A percentile compares a stretch with the other conserved stretches of the same genome.
phyloP scores from a whole-genome alignment of 2,113 vertebrate species.

The Ceyx cyanopectus region DNA sequence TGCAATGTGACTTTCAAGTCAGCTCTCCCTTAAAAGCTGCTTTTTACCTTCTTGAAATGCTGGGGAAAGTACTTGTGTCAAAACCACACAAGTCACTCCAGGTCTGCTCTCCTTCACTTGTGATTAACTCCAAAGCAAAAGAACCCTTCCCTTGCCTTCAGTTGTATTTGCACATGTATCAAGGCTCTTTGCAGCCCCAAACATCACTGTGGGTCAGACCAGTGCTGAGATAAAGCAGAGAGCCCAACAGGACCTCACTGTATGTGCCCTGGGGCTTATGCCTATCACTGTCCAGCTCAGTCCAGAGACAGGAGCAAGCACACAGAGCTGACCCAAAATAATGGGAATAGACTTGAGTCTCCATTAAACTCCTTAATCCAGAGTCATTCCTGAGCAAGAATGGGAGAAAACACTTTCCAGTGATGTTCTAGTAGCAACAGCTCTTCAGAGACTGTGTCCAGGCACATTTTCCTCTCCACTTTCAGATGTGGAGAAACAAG shows the following conservation, averaged over 20 bases:
- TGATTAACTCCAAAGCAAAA: not conserved
- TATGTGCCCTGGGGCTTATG: rapidly evolving
- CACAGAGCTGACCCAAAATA: not conserved
- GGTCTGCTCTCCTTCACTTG: not conserved
- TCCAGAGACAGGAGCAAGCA: not conserved
- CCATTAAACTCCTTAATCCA: not conserved
- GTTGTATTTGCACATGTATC: not conserved
- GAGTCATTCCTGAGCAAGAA: not conserved
- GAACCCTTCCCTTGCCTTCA: not conserved
- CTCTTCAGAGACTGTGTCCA: not conserved
- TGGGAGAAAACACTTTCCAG: not conserved
- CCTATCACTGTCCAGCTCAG: not conserved
- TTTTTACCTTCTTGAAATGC: not conserved
- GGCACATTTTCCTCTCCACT: not conserved
- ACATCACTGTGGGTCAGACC: rapidly evolving
- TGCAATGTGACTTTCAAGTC: not conserved
- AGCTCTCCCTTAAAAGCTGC: not conserved
- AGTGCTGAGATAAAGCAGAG: not conserved
- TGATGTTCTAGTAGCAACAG: not conserved
- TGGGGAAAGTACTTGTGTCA: not conserved
- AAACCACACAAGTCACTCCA: not conserved
- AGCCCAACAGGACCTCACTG: not conserved
- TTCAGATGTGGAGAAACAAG: rapidly evolving
- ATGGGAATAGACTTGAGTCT: not conserved
- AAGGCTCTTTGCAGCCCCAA: not conserved